Conservation (phyloP, 1,140 invertebrate species). For the Araneus ventricosus region DNA sequence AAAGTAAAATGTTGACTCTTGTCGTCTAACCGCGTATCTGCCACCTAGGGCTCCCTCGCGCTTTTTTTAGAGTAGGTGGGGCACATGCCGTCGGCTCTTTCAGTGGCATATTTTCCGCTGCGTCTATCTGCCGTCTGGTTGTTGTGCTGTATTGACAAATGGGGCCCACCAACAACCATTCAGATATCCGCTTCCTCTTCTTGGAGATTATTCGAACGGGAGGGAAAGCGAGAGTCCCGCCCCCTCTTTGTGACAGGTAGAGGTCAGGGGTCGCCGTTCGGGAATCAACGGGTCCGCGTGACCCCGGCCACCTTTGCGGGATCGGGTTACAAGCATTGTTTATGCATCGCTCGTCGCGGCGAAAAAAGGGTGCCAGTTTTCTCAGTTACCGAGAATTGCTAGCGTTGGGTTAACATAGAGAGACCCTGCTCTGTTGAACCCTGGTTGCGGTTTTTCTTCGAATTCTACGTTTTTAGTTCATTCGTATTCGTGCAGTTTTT, state of each 20-base stretch:
- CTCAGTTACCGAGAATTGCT: no score
- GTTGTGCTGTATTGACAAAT: not conserved
- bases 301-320: not conserved
- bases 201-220: not conserved
- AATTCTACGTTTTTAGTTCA: no score
- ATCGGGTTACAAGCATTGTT: not conserved
- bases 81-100: no score
- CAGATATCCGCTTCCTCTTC: not conserved
- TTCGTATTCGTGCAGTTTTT: no score
- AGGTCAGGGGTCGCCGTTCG: conserved; percentile 9
- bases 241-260: not conserved
- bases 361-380: not conserved
- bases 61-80: no score
- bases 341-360: not conserved
- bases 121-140: not conserved
- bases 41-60: no score
- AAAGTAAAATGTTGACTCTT: no score
- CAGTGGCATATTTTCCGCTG: no score
- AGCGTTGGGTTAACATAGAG: no score
- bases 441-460: no score
- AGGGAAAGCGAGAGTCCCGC: not conserved
- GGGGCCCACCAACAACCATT: not conserved
- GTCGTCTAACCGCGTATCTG: no score
- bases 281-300: conserved; percentile 38
- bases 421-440: no score